Percentiles rank a stretch among this genome's conserved stretches.
Conservation (phyloP, 2,888 invertebrate species). For the Operophtera brumata region DNA sequence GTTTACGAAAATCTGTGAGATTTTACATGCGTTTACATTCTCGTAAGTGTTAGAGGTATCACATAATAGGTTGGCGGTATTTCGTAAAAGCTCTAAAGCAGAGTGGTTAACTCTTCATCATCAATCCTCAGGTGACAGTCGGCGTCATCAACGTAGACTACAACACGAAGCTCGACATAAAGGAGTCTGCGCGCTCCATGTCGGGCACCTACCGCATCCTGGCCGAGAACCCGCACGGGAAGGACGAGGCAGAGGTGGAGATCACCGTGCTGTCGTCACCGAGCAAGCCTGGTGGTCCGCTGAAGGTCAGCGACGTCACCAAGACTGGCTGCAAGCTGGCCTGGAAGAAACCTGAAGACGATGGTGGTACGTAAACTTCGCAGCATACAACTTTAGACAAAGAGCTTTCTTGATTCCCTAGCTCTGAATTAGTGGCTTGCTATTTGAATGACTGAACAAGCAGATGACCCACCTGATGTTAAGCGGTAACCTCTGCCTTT, state of each 20-base stretch:
- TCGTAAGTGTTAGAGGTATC: too few species aligned
- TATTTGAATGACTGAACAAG: too few species aligned
- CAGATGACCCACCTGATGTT: too few species aligned
- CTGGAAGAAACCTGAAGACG: constrained; percentile 97
- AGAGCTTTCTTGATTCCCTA: too few species aligned
- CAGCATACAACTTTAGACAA: not conserved
- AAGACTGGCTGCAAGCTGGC: constrained; percentile 94
- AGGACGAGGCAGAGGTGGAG: constrained; percentile 96
- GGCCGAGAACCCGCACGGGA: constrained; percentile 94
- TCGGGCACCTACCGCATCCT: constrained; percentile 94
- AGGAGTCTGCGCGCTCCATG: constrained; percentile 89
- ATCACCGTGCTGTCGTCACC: constrained; percentile 93
- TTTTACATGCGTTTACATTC: too few species aligned
- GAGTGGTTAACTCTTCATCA: too few species aligned
- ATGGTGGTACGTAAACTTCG: constrained; percentile 85
- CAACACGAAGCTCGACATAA: constrained; percentile 92
- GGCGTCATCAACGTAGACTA: constrained; percentile 93
- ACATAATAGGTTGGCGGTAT: too few species aligned
- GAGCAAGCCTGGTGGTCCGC: constrained; percentile 92
- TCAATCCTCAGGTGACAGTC: constrained; percentile 76
- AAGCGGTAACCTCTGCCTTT: too few species aligned
- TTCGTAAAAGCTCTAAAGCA: too few species aligned
- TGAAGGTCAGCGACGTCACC: constrained; percentile 93
- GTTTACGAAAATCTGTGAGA: too few species aligned
- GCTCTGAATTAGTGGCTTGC: too few species aligned